These are phyloP conservation scores for Neocrepidodera transversa DNA, from an alignment of 2,888 invertebrate species.

Conservation along the genomic window DNA sequence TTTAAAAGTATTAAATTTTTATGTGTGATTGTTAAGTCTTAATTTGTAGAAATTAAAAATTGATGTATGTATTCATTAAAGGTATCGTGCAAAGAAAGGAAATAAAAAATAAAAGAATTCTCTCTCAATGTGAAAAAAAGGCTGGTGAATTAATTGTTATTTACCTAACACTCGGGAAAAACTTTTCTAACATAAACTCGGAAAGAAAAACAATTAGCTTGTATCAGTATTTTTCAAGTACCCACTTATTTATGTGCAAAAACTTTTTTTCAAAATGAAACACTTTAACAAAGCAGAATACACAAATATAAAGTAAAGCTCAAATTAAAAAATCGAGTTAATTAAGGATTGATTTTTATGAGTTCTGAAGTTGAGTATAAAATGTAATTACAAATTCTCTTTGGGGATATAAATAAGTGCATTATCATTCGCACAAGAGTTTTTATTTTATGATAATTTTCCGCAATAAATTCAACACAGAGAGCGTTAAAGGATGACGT, in stretches of 20 bases:
- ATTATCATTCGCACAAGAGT: slow-evolving; percentile 5
- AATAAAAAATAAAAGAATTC: too few species aligned
- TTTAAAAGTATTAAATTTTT: too few species aligned
- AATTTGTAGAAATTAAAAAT: too few species aligned
- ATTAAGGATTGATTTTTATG: slow-evolving; percentile 16
- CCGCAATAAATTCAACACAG: slow-evolving; percentile 1
- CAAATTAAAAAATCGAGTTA: slow-evolving; percentile 22
- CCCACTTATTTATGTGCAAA: slow-evolving; percentile 17
- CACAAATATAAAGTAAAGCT: slow-evolving; percentile 8
- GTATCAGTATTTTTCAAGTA: slow-evolving; percentile 20
- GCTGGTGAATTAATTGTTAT: slow-evolving; percentile 22
- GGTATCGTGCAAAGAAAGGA: too few species aligned
- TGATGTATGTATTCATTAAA: too few species aligned
- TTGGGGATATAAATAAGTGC: slow-evolving; percentile 1
- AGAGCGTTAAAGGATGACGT: background rate
- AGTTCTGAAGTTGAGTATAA: background rate
- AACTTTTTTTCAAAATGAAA: slow-evolving; percentile 26
- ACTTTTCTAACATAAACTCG: slow-evolving; percentile 20
- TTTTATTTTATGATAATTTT: slow-evolving; percentile 10
- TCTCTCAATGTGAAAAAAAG: slow-evolving; percentile 3
- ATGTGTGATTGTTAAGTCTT: too few species aligned
- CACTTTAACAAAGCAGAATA: slow-evolving; percentile 19
- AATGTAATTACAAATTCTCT: slow-evolving; percentile 4
- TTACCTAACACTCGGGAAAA: slow-evolving; percentile 19
- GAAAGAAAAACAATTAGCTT: slow-evolving; percentile 31